Base-by-base conservation (phyloP, 2,888 invertebrate genomes). In the Synergus gifuensis region DNA sequence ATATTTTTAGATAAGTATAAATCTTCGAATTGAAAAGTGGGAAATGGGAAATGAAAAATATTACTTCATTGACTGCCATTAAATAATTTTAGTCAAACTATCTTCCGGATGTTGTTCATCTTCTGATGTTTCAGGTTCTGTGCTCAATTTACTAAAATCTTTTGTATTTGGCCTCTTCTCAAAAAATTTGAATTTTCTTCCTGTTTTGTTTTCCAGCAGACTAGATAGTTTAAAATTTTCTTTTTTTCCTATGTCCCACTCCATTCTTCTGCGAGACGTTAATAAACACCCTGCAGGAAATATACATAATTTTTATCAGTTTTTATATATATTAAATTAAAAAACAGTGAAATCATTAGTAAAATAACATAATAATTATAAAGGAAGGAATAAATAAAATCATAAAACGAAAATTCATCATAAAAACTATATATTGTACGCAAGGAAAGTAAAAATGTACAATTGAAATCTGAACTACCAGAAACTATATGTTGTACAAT, bases 221-320 rank as follows among this genome's bases (percentile, higher is more conserved):
- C 94, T 94, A 0, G 95, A 94, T 49, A 96, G 91, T 89, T 95
- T 95, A 91, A 96, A 95, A 89, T 90, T 91, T 81, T 92, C 90
- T 44, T 89, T 89, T 76, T 87, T 88, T 66, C 92, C 90, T 8
- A 86, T 86, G 49, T 88, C 84, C 88, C 91, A 90, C 84, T 89
- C 89, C 54, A 86, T 84, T 86, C 89, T 89, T 86, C 87, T 89
- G n/a, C 88, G 87, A 79, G 88, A 85, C 78, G 89, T 88, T 82
- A 91, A 85, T 82, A 90, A 89, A 86, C 90, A 91, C 76, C 91
- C 91, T 92, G 88, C 82, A 54, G 73, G n/a, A 49, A 73, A 73
- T 49, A 73, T 40, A 28, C 9, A 73, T 12, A 5, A 36, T 11
- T 49, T 69, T 28, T 16, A 69, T 22, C 7, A 14, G 11, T 79